phyloP scores from a whole-genome alignment of 2,888 invertebrate genomes.

The Napeogenes sylphis region DNA sequence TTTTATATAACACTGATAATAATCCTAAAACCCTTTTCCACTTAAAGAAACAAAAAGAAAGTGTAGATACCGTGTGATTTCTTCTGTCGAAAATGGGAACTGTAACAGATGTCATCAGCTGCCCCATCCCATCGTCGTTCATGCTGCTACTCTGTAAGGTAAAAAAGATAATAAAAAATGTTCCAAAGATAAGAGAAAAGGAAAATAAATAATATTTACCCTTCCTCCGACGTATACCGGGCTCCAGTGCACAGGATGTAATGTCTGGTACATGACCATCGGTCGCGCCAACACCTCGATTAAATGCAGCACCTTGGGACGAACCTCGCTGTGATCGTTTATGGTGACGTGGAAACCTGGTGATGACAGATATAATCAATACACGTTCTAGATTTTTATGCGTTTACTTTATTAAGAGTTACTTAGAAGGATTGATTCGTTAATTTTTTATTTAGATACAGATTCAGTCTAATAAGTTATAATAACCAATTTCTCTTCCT shows the following conservation, averaged over 20 bases:
- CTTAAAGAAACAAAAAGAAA: neutral
- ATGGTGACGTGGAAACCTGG: slow-evolving; percentile 95
- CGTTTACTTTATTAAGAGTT: neutral
- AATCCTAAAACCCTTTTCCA: neutral
- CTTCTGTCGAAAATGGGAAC: slow-evolving; percentile 96
- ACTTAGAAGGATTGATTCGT: too few species aligned
- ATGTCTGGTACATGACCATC: slow-evolving; percentile 94
- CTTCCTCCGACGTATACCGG: slow-evolving; percentile 92
- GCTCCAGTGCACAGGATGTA: slow-evolving; percentile 97
- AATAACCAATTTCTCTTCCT: neutral
- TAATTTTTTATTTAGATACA: too few species aligned
- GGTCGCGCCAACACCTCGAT: slow-evolving; percentile 96
- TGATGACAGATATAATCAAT: neutral
- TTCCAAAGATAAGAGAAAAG: neutral
- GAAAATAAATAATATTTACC: slow-evolving; percentile 66
- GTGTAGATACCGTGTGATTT: slow-evolving; percentile 84
- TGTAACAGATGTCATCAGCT: slow-evolving; percentile 94
- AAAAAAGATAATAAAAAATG: slow-evolving; percentile 1
- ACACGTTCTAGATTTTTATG: neutral
- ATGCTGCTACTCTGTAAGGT: slow-evolving; percentile 80
- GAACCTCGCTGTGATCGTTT: slow-evolving; percentile 91
- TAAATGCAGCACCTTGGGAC: slow-evolving; percentile 95
- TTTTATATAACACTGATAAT: too few species aligned
- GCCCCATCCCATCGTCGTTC: slow-evolving; percentile 83
- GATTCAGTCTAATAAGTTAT: too few species aligned